Evolutionary conservation across 1,140 invertebrate genomes (phyloP), one percentile per base, ranked within the genome.

Genomic region (Melanaphis sacchari): DNA sequence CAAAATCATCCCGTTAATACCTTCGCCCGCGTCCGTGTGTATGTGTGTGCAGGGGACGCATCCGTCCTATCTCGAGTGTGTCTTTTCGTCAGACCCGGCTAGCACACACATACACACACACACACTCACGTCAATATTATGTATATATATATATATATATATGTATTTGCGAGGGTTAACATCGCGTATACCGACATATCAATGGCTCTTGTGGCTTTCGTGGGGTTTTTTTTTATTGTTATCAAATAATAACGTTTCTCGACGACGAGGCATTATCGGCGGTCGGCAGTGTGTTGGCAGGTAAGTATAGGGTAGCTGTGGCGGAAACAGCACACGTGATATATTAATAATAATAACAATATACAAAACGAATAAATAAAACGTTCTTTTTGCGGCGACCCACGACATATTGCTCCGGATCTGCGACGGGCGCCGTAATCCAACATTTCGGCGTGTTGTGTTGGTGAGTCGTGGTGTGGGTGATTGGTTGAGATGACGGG

Each of bases 1-100:
- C 91, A 84, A 93, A 46, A 91, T 76, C 90, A 66, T 90, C 89
- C 59, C 54, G 59, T 66, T 66, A 90, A 66, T 66, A 90, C 89
- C 40, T 90, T 90, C 41, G 89, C 54, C 11, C 24, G 8, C 21
- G 87, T 18, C 36, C 38, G 81, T 6, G 38, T 9, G 38, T 26
- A 38, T 9, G 59, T 26, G 59, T 66, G 36, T 9, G 36, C 6
- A 49, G 36, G 6, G 38, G 81, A 40, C 59, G 15, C 40, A 41
- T 41, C 9, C 40, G 84, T 31, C 84, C 40, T 43, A 43, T 85
- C 22, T 84, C 36, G 52, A 66, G 38, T 41, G 38, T 31, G 89
- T 38, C 89, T 90, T 90, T 90, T 90, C 52, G 52, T 40, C 89
- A 66, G 89, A 90, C 24, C 38, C 40, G 3, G 7, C 7, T 26